phyloP scores from a whole-genome alignment of 2,888 invertebrate genomes.

The Drosophila borealis region DNA sequence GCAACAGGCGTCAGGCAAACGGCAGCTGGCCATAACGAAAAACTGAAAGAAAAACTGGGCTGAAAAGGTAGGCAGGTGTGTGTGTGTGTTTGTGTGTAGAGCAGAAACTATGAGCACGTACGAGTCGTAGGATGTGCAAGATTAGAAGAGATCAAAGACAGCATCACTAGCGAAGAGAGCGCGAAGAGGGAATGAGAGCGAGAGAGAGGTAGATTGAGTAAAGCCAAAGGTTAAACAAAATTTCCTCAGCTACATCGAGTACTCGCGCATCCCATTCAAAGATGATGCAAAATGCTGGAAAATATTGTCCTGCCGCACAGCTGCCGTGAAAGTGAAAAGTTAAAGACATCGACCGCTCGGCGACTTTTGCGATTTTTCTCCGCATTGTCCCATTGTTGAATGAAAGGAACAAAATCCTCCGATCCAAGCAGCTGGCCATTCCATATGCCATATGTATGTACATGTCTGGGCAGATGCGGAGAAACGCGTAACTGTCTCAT shows the following conservation, averaged over 20 bases:
- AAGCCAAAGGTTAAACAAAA: slow-evolving; percentile 49
- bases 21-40: slow-evolving; percentile 61
- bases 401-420: slow-evolving; percentile 4
- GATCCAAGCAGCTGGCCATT: slow-evolving; percentile 40
- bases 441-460: slow-evolving; percentile 9
- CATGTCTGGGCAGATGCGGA: slow-evolving; percentile 37
- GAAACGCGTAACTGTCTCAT: slow-evolving; percentile 61
- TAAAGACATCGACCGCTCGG: slow-evolving; percentile 20
- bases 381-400: slow-evolving; percentile 45
- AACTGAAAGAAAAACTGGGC: slow-evolving; percentile 37
- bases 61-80: slow-evolving; percentile 46
- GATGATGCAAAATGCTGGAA: slow-evolving; percentile 61
- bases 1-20: slow-evolving; percentile 28
- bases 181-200: slow-evolving; percentile 3
- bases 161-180: slow-evolving; percentile 15
- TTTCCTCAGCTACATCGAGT: slow-evolving; percentile 7
- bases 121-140: slow-evolving; percentile 47
- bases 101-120: slow-evolving; percentile 75
- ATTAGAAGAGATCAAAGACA: slow-evolving; percentile 66
- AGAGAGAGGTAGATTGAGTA: slow-evolving; percentile 9
- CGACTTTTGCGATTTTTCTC: slow-evolving; percentile 53
- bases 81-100: slow-evolving; percentile 28
- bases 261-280: slow-evolving; percentile 28
- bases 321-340: slow-evolving; percentile 42
- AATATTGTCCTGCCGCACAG: slow-evolving; percentile 40